phyloP scores from a whole-genome alignment of 2,113 vertebrate genomes.

The Sclerurus mexicanus region DNA sequence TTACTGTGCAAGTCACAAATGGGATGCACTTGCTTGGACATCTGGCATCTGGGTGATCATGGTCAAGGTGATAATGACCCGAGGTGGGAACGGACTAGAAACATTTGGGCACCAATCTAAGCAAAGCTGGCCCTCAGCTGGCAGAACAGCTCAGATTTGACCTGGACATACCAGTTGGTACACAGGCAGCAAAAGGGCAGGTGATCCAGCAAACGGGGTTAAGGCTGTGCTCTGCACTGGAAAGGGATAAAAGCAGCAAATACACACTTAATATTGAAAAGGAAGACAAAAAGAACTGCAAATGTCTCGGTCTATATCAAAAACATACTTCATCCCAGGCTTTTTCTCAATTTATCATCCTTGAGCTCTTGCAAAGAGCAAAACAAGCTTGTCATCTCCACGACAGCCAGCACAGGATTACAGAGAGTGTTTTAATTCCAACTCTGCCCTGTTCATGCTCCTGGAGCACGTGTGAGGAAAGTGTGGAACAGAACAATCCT shows the following conservation, averaged over 20 bases:
- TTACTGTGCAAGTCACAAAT: background rate
- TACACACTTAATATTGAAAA: background rate
- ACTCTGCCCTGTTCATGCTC: background rate
- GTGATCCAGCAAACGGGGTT: background rate
- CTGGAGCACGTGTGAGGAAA: background rate
- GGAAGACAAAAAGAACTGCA: background rate
- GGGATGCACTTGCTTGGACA: background rate
- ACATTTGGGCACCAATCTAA: background rate
- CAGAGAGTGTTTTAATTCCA: background rate
- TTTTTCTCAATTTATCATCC: background rate
- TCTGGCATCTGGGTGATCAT: fast-evolving
- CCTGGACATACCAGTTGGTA: background rate
- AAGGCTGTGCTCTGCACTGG: background rate
- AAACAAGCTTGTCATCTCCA: background rate
- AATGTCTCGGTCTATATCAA: fast-evolving
- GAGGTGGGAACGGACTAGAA: background rate
- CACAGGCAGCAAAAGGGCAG: fast-evolving
- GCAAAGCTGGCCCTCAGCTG: background rate
- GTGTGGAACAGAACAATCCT: background rate
- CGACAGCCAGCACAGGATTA: background rate
- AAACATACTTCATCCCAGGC: background rate
- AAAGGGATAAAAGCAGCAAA: background rate
- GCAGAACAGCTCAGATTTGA: background rate
- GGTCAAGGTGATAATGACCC: background rate
- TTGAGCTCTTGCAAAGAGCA: background rate